Conservation (phyloP, 2,113 vertebrate species). For the Sciurus niger region DNA sequence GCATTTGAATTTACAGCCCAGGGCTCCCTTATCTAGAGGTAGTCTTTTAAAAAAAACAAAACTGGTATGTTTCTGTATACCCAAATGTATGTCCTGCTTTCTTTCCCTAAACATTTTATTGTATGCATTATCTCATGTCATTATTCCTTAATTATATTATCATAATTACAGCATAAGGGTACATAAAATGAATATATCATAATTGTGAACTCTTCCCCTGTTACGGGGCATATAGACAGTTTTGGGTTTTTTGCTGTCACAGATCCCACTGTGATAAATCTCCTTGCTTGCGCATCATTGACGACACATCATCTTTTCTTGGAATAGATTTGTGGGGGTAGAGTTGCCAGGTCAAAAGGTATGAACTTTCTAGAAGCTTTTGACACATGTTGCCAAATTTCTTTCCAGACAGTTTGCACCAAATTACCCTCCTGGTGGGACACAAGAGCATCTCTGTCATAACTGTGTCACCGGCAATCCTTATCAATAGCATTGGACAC, state of each 20-base stretch:
- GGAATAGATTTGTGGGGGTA: background rate
- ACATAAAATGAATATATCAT: background rate
- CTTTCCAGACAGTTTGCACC: background rate
- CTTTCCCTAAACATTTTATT: background rate
- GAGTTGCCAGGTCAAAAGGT: constrained; percentile 31
- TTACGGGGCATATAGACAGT: background rate
- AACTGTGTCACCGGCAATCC: background rate
- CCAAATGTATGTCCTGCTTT: background rate
- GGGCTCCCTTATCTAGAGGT: background rate
- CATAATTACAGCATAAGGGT: background rate
- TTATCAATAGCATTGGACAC: background rate
- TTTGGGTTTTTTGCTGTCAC: background rate
- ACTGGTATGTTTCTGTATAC: background rate
- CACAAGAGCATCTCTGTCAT: background rate
- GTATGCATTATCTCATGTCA: background rate
- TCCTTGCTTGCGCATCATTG: background rate
- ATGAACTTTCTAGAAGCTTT: background rate
- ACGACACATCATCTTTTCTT: background rate
- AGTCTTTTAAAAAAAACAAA: background rate
- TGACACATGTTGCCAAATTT: background rate
- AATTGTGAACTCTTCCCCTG: background rate
- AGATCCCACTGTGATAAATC: background rate
- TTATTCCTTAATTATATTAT: constrained; percentile 28
- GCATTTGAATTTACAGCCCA: background rate
- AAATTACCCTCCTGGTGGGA: background rate